Base-by-base conservation (phyloP, 2,888 invertebrate species). In the Pantelozetes paolii region DNA sequence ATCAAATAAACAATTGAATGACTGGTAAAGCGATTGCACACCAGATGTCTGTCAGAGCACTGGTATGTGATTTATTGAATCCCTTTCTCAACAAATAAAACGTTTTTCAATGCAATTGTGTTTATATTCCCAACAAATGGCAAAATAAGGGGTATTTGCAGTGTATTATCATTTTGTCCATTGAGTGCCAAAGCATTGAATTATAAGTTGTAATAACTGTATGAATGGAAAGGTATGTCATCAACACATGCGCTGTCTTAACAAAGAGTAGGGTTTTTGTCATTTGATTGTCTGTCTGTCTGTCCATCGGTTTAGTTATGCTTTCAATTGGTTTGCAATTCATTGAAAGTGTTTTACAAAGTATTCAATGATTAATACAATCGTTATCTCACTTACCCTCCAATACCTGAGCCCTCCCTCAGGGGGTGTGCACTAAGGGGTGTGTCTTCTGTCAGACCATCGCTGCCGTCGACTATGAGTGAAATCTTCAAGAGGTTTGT, bases 11-110 rank as follows among this genome's bases (percentile, higher is more conserved):
- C 23, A 5, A 57, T 26, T 26, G 28, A 26, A n/a, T 57, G 57
- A n/a, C 28, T 23, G 26, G 8, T 57, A 20, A 57, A 6, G 2
- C 5, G 57, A 57, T 36, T 36, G n/a, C n/a, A n/a, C 54, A 50
- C 54, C n/a, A 50, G 54, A 50, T 50, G 54, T 50, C 54, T 18
- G n/a, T 18, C 54, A 50, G 11, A n/a, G n/a, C n/a, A n/a, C n/a
- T n/a, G n/a, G n/a, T n/a, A n/a, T n/a, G n/a, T n/a, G n/a, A n/a
- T n/a, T n/a, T n/a, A n/a, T n/a, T n/a, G n/a, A n/a, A n/a, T n/a
- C n/a, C n/a, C n/a, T n/a, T 36, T 36, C 36, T 8, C 36, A 36
- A 36, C 36, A 36, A 8, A 36, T 36, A 36, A 36, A 36, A 36
- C 36, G 36, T 36, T 9, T 36, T 36, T 36, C 5, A 36, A 36